Evolutionary conservation across 2,797 vertebrate species (phyloP).

Genomic region (Ceyx erithaca): DNA sequence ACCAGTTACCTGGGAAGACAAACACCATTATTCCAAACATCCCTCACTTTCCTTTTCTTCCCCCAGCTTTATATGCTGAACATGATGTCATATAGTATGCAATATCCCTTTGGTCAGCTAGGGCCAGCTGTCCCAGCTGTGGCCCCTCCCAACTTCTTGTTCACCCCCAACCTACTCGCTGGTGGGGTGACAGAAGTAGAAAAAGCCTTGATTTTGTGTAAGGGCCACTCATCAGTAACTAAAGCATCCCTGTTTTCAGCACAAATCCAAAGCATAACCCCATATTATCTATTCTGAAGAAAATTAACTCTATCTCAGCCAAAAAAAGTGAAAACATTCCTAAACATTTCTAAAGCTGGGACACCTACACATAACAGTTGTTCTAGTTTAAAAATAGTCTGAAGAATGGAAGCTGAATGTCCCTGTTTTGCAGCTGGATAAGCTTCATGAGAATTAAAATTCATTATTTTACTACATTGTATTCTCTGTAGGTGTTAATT

Average conservation of each 20-base stretch:
- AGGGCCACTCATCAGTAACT: background rate
- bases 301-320: background rate
- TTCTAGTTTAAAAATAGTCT: slow-evolving; percentile 5
- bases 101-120: background rate
- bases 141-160: background rate
- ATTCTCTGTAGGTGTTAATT: background rate
- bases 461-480: background rate
- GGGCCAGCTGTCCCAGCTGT: background rate
- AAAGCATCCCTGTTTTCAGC: background rate
- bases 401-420: background rate
- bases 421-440: background rate
- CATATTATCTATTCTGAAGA: background rate
- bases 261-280: background rate
- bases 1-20: background rate
- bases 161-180: background rate
- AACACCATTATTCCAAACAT: background rate
- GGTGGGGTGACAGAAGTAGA: background rate
- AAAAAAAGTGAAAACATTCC: background rate
- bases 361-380: background rate
- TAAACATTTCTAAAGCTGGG: background rate
- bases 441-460: background rate
- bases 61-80: background rate
- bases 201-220: background rate
- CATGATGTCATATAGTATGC: background rate
- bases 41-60: background rate